Base-by-base conservation (phyloP, 2,113 vertebrate species). In the Colinus virginianus region DNA sequence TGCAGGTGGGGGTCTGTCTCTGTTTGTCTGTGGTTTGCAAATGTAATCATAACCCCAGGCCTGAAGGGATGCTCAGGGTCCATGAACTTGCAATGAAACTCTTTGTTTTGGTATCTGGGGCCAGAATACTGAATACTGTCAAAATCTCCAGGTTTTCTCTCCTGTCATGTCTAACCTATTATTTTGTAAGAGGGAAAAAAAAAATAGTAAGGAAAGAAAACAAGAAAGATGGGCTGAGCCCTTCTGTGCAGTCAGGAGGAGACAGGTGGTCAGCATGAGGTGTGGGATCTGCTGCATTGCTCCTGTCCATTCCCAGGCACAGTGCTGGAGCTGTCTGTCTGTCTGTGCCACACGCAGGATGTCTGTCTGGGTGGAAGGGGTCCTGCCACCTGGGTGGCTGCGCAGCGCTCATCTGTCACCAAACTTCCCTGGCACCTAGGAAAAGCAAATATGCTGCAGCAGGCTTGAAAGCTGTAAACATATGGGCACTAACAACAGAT, bases 401-500 rank as follows among this genome's bases (percentile, higher is more conserved):
- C 5, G 9, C 94, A 82, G 71, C 8, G 6, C 85, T 79, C 78
- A 88, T 81, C 80, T 94, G 83, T 83, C 10, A 4, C 78, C 16
- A 1, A 81, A 76, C 61, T 49, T 87, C 79, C 84, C 38, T 1
- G 1, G 69, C 2, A 0, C 69, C 4, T 0, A 89, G 68, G 82
- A 93, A 90, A 72, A 93, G 78, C 87, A 84, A 91, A 92, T 90
- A 91, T 56, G 85, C 91, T 93, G 86, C 95, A 93, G 91, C 87
- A 85, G 84, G 62, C 93, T 93, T 80, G 38, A 68, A 93, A 93
- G 88, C 90, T 94, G 90, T 92, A 94, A 96, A 91, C 95, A 97
- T 96, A 96, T 97, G 96, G 95, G 87, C 95, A 90, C 83, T 94
- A 95, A 93, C 95, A 96, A 87, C 89, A 95, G 93, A 96, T 97